These are phyloP conservation scores for Argya squamiceps DNA, from an alignment of 2,797 vertebrate species.

Conservation along the genomic window DNA sequence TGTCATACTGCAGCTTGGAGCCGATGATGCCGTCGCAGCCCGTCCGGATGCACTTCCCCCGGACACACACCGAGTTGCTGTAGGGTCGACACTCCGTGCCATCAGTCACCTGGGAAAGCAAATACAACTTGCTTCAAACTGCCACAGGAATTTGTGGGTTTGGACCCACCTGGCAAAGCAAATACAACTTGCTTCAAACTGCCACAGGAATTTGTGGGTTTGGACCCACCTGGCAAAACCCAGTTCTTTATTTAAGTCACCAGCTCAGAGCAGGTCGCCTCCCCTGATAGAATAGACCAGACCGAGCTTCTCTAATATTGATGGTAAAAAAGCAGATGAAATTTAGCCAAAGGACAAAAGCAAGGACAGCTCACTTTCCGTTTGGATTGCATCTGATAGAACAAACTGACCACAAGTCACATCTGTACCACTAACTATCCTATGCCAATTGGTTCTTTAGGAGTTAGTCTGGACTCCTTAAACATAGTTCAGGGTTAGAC, in stretches of 20 bases:
- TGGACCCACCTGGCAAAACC: neutral
- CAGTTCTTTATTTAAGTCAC: neutral
- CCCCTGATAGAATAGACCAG: neutral
- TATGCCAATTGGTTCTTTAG: neutral
- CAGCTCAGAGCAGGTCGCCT: neutral
- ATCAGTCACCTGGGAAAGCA: conserved; percentile 75
- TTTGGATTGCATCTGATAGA: neutral
- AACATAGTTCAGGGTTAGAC: neutral
- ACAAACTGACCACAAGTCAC: neutral
- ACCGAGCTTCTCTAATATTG: neutral
- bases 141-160: neutral
- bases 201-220: neutral
- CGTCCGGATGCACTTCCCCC: conserved; percentile 91
- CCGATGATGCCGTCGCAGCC: conserved; percentile 96
- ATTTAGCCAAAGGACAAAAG: neutral
- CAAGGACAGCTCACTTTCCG: neutral
- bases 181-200: neutral
- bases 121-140: neutral
- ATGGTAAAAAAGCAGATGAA: neutral
- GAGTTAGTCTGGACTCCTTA: neutral
- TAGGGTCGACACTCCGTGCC: conserved; percentile 93
- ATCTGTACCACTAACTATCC: neutral
- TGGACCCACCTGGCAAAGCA: conserved; percentile 59
- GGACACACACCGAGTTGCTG: conserved; percentile 94
- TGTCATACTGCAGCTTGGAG: conserved; percentile 94